Conservation (phyloP, 2,888 invertebrate species). For the Schrankia costaestrigalis region DNA sequence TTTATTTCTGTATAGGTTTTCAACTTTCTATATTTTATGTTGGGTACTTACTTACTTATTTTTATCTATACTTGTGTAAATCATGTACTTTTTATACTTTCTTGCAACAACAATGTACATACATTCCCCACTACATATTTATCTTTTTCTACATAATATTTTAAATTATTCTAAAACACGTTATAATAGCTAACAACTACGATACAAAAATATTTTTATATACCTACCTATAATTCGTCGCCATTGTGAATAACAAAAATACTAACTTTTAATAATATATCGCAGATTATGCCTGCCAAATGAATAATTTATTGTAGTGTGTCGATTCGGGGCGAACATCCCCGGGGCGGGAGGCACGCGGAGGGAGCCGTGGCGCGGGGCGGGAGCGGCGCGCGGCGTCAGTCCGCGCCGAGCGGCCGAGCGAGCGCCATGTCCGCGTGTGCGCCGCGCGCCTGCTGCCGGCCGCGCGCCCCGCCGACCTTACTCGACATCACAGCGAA, state of each 20-base stretch:
- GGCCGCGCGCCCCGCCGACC: slow-evolving; percentile 84
- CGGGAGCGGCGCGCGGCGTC: slow-evolving; percentile 47
- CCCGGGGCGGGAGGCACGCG: slow-evolving; percentile 50
- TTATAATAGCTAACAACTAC: no score
- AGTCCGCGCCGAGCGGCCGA: slow-evolving; percentile 78
- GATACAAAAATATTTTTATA: no score
- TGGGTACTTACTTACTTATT: no score
- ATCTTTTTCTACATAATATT: no score
- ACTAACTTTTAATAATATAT: slow-evolving; percentile 80
- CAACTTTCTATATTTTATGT: slow-evolving; percentile 13
- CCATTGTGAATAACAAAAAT: slow-evolving; percentile 61
- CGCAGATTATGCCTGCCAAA: slow-evolving; percentile 77
- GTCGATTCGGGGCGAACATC: slow-evolving; percentile 74
- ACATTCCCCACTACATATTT: no score
- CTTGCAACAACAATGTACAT: no score
- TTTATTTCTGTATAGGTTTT: slow-evolving; percentile 21
- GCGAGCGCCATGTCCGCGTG: slow-evolving; percentile 77
- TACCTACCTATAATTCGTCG: no score
- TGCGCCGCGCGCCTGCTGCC: slow-evolving; percentile 78
- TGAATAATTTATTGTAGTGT: slow-evolving; percentile 77
- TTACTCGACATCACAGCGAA: slow-evolving; percentile 91
- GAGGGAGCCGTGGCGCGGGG: slow-evolving; percentile 32
- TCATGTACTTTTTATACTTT: no score
- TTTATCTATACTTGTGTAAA: no score
- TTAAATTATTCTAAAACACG: no score